Conservation (phyloP, 2,797 vertebrate genomes). For the Siniperca scherzeri region DNA sequence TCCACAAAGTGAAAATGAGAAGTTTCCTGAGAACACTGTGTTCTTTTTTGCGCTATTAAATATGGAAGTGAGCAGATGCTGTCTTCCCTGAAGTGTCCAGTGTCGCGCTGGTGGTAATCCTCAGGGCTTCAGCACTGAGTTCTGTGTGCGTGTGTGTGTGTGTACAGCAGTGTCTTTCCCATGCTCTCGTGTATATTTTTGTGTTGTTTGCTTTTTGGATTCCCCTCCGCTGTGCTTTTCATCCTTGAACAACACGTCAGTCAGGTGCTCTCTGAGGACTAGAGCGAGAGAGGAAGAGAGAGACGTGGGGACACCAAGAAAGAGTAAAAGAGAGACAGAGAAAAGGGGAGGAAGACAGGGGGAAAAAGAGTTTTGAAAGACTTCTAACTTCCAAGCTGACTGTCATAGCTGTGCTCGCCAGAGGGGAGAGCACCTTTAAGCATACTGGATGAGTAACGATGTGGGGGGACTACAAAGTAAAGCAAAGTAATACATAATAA, state of each 20-base stretch:
- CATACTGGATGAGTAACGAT: conserved; percentile 83
- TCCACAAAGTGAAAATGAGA: conserved; percentile 51
- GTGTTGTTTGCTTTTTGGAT: conserved; percentile 77
- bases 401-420: conserved; percentile 84
- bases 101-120: conserved; percentile 65
- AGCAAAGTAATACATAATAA: conserved; percentile 81
- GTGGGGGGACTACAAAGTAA: conserved; percentile 80
- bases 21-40: conserved; percentile 61
- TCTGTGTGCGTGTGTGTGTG: conserved; percentile 20
- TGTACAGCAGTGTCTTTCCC: conserved; percentile 50
- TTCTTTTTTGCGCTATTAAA: conserved; percentile 65
- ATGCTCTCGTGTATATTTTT: conserved; percentile 70
- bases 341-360: conserved; percentile 58
- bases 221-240: conserved; percentile 74
- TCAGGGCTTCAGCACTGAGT: conserved; percentile 52
- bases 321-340: conserved; percentile 62
- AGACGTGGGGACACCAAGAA: conserved; percentile 64
- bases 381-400: conserved; percentile 79
- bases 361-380: conserved; percentile 80
- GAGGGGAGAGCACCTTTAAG: conserved; percentile 85
- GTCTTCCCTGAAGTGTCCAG: conserved; percentile 76
- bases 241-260: conserved; percentile 83
- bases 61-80: conserved; percentile 78
- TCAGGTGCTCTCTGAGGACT: conserved; percentile 82
- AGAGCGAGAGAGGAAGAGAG: conserved; percentile 49